These are phyloP conservation scores for Panagrolaimus sp. DNA, from an alignment of 1,140 invertebrate genomes.

Conservation along the genomic window DNA sequence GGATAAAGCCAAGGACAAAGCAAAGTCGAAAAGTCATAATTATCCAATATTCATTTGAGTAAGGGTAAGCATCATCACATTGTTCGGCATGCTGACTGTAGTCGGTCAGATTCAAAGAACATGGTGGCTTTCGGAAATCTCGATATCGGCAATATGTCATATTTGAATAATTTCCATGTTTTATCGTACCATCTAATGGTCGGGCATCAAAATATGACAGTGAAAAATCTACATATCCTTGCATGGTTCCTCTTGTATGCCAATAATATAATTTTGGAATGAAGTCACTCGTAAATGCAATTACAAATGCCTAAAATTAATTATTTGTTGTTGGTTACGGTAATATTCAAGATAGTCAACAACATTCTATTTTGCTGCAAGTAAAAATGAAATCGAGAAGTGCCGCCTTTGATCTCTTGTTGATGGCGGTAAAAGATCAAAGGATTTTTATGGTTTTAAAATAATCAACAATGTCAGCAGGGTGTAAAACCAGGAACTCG, in stretches of 20 bases:
- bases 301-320: slow-evolving; percentile 77
- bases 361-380: too few species aligned
- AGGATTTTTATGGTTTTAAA: too few species aligned
- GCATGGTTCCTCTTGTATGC: too few species aligned
- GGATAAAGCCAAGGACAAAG: slow-evolving; percentile 87
- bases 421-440: too few species aligned
- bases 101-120: slow-evolving; percentile 22
- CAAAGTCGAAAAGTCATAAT: slow-evolving; percentile 77
- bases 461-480: too few species aligned
- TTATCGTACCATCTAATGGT: too few species aligned
- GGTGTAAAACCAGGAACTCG: slow-evolving; percentile 49
- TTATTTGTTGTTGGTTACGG: too few species aligned
- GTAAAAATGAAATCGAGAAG: too few species aligned
- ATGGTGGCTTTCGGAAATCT: slow-evolving; percentile 76
- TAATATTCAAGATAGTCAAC: too few species aligned
- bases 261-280: slow-evolving; percentile 80
- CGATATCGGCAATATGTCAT: slow-evolving; percentile 71
- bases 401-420: too few species aligned
- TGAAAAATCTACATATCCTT: too few species aligned
- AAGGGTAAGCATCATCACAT: slow-evolving; percentile 27
- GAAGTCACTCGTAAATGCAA: slow-evolving; percentile 93
- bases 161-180: slow-evolving; percentile 31
- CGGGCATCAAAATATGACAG: too few species aligned
- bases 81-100: slow-evolving; percentile 6
- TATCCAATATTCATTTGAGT: slow-evolving; percentile 68